A percentile compares a stretch with the other conserved stretches of the same genome.
phyloP scores from a whole-genome alignment of 2,113 vertebrate genomes.

The Parotia lawesii region DNA sequence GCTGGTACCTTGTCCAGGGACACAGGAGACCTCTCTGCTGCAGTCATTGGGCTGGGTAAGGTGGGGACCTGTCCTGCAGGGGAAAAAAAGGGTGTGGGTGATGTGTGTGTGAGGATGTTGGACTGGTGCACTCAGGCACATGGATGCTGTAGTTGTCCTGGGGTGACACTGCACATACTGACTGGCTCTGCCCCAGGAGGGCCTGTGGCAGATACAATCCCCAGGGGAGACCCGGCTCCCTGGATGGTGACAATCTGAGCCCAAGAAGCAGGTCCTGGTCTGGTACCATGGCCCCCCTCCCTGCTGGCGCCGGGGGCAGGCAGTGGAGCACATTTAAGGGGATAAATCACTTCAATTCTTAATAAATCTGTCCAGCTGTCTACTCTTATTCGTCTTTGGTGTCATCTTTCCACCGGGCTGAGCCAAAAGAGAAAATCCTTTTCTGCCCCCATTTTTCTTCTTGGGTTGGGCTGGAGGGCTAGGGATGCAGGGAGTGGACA shows the following conservation, averaged over 20 bases:
- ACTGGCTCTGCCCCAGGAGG: not conserved
- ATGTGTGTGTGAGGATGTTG: not conserved
- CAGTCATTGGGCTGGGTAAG: not conserved
- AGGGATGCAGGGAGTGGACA: fast-evolving
- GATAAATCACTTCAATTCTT: not conserved
- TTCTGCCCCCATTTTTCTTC: not conserved
- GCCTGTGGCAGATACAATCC: not conserved
- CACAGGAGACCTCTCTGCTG: not conserved
- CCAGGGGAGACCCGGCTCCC: not conserved
- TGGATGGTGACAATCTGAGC: not conserved
- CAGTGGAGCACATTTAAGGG: not conserved
- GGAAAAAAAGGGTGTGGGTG: not conserved
- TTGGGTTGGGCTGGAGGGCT: not conserved
- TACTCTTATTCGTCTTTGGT: not conserved
- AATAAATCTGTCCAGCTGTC: not conserved
- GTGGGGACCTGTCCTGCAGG: not conserved
- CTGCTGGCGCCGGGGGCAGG: not conserved
- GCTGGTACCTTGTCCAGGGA: not conserved
- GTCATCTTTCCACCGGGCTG: fast-evolving
- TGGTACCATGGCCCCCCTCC: not conserved
- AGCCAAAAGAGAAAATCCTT: not conserved
- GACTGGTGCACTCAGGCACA: not conserved
- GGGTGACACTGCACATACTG: not conserved
- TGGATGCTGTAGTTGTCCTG: not conserved
- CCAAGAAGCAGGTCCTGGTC: not conserved